Conservation (phyloP, 2,888 invertebrate genomes). For the Heliconius sara region DNA sequence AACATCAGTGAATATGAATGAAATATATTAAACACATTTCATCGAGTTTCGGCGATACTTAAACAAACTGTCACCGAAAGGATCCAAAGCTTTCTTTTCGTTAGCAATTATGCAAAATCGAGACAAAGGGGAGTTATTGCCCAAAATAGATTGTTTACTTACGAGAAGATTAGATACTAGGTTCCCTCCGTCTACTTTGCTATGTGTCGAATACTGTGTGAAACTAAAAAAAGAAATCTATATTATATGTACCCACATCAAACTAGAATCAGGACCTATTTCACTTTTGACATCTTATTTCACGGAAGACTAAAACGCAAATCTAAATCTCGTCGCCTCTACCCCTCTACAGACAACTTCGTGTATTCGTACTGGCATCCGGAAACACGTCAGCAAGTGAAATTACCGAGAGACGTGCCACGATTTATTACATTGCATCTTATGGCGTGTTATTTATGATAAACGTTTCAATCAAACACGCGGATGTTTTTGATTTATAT, state of each 20-base stretch:
- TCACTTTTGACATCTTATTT: background rate
- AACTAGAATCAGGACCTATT: background rate
- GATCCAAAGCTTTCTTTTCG: too few species aligned
- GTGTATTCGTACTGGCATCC: background rate
- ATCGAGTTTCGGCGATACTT: too few species aligned
- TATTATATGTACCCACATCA: background rate
- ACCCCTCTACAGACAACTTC: background rate
- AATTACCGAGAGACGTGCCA: background rate
- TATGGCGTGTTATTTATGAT: conserved; percentile 6
- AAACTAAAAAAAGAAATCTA: background rate
- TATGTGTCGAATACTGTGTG: background rate
- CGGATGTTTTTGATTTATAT: too few species aligned
- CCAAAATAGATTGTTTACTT: too few species aligned
- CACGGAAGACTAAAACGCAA: background rate
- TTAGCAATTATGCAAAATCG: too few species aligned
- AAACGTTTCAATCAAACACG: background rate
- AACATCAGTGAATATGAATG: too few species aligned
- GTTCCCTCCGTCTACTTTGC: background rate
- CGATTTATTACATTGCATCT: background rate
- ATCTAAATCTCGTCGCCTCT: background rate
- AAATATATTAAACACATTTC: too few species aligned
- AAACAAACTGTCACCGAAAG: too few species aligned
- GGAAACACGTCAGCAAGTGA: conserved; percentile 19
- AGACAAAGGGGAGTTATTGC: too few species aligned
- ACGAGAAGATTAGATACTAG: too few species aligned